Conservation (phyloP, 2,888 invertebrate genomes). For the Lasioglossum villosulum region DNA sequence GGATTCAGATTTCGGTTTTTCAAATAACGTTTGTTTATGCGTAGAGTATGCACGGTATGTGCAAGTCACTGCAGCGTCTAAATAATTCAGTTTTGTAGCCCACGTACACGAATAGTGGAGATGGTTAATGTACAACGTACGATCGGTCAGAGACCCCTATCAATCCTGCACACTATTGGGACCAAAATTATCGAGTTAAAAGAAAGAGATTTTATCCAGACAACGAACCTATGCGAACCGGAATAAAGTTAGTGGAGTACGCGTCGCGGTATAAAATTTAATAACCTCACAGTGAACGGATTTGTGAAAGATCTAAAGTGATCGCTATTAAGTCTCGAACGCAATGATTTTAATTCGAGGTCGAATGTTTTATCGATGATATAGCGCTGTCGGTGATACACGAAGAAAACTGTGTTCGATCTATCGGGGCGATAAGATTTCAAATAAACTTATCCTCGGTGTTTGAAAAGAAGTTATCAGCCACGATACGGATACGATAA, state of each 20-base stretch:
- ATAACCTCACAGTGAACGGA: neutral
- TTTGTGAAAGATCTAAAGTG: neutral
- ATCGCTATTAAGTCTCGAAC: neutral
- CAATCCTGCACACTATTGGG: conserved; percentile 39
- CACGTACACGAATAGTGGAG: conserved; percentile 48
- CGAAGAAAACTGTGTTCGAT: neutral
- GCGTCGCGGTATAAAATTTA: neutral
- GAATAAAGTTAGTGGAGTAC: too few relatives aligned
- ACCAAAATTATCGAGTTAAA: conserved; percentile 33
- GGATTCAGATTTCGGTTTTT: conserved; percentile 40
- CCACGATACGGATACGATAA: conserved; percentile 28
- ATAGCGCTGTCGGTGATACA: neutral
- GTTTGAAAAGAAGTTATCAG: conserved; percentile 9
- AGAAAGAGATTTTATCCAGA: conserved; percentile 36
- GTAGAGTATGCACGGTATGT: conserved; percentile 1
- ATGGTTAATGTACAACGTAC: conserved; percentile 48
- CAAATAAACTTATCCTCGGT: conserved; percentile 31
- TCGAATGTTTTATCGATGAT: neutral
- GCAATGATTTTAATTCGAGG: neutral
- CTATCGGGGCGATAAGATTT: neutral
- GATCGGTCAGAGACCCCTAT: conserved; percentile 71
- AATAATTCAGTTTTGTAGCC: conserved; percentile 58
- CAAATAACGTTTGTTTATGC: neutral
- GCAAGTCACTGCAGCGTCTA: conserved; percentile 37
- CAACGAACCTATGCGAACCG: neutral